Evolutionary conservation across 2,113 vertebrate species (phyloP), one percentile per base, ranked within the genome.

Genomic region (Bettongia penicillata): DNA sequence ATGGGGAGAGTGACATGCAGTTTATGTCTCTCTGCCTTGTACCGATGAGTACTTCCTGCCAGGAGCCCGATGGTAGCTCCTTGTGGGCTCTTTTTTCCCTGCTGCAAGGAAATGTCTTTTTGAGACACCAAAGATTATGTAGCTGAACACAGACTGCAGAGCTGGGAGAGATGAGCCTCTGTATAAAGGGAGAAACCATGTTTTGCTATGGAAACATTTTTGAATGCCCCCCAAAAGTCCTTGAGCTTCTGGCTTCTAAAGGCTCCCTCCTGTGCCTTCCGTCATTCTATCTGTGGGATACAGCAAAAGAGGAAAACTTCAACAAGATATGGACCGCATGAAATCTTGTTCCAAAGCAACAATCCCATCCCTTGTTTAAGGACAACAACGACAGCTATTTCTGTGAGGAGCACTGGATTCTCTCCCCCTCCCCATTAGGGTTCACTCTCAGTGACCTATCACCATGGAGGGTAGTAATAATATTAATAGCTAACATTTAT

Each of bases 141-240:
- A 51, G 48, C 89, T 91, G 26, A 91, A 25, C 51, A 11, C 89
- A 22, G 11, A 53, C 48, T 0, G 89, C 14, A 0, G 19, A 28
- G 37, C 26, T 1, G 25, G 49, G 0, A 77, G 22, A 84, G 48
- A 3, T 57, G 19, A 51, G 84, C 52, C 16, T 25, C 16, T 51
- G 0, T 0, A 26, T 0, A 19, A 84, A 95, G 92, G 23, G 50
- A 0, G 31, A 0, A 1, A 53, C 51, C n/a, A 3, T 53, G 89
- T 84, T 84, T 84, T 84, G 68, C 68, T 84, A 84, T 43, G 37
- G 37, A 43, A 84, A 84, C 68, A 84, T 84, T 68, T 16, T 49
- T 12, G 31, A 31, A 25, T 9, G 55, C 6, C 0, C 77, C 0
- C 0, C 51, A 23, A 23, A 23, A 48, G 51, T 53, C 53, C 90